These are phyloP conservation scores for Myotis planiceps DNA, from an alignment of 2,797 vertebrate genomes.

Conservation along the genomic window DNA sequence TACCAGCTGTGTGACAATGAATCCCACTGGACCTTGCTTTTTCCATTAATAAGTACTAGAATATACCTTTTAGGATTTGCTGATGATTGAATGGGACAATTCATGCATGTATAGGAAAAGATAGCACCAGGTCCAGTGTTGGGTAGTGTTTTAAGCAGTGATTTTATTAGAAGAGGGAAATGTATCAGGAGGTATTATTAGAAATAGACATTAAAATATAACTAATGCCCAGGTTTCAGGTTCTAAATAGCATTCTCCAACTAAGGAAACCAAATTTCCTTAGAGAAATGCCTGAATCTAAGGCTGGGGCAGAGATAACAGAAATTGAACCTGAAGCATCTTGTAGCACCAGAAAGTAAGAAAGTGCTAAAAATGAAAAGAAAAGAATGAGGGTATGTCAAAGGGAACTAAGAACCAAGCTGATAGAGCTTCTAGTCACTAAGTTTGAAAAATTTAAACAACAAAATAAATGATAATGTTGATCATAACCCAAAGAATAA, in stretches of 20 bases:
- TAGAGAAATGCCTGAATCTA: neutral
- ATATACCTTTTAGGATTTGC: neutral
- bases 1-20: neutral
- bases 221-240: neutral
- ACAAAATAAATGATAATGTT: neutral
- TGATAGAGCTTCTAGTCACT: neutral
- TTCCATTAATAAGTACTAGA: neutral
- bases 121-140: neutral
- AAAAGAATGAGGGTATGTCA: neutral
- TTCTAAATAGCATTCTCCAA: constrained; percentile 2
- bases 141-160: neutral
- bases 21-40: neutral
- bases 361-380: neutral
- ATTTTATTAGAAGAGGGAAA: neutral
- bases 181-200: neutral
- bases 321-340: neutral
- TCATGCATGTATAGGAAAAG: neutral
- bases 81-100: neutral
- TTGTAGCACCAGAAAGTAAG: neutral
- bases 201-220: constrained; percentile 14
- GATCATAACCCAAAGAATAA: neutral
- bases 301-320: neutral
- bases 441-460: neutral
- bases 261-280: neutral
- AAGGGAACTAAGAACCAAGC: neutral